phyloP scores from a whole-genome alignment of 2,113 vertebrate genomes.

The Syngnathus typhle region DNA sequence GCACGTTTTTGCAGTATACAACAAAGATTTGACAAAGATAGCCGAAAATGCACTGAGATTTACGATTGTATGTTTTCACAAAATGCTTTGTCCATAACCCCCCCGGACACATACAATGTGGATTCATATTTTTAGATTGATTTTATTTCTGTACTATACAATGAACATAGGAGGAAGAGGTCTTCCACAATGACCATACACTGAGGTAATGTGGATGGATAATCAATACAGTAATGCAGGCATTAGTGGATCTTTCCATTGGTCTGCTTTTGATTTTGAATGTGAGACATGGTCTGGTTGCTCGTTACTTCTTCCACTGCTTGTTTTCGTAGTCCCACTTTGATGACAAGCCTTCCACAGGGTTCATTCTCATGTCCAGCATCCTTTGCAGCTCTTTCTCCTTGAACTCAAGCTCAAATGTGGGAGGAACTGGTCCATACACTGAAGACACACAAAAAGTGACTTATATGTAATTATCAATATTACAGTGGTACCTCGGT shows the following conservation, averaged over 20 bases:
- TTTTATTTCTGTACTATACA: slow-evolving; percentile 64
- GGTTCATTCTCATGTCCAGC: slow-evolving; percentile 88
- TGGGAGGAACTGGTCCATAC: slow-evolving; percentile 79
- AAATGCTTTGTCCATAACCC: neutral
- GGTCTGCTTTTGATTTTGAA: slow-evolving; percentile 40
- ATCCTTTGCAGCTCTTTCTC: slow-evolving; percentile 82
- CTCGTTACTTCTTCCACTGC: slow-evolving; percentile 88
- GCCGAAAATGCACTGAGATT: neutral
- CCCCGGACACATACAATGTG: neutral
- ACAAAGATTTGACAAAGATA: neutral
- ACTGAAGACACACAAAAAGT: slow-evolving; percentile 65
- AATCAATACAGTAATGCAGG: slow-evolving; percentile 59
- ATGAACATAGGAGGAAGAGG: slow-evolving; percentile 63
- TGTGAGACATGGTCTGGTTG: slow-evolving; percentile 38
- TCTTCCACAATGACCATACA: slow-evolving; percentile 70
- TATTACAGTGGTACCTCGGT: too few species aligned
- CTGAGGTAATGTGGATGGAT: slow-evolving; percentile 60
- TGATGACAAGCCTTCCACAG: slow-evolving; percentile 78
- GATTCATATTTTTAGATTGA: slow-evolving; percentile 71
- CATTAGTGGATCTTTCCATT: slow-evolving; percentile 44
- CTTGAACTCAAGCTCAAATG: slow-evolving; percentile 78
- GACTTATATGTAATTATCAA: neutral
- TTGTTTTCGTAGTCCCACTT: slow-evolving; percentile 96
- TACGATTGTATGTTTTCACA: neutral
- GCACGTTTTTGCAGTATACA: neutral